phyloP scores from a whole-genome alignment of 2,797 vertebrate species.

The Pseudochaenichthys georgianus region DNA sequence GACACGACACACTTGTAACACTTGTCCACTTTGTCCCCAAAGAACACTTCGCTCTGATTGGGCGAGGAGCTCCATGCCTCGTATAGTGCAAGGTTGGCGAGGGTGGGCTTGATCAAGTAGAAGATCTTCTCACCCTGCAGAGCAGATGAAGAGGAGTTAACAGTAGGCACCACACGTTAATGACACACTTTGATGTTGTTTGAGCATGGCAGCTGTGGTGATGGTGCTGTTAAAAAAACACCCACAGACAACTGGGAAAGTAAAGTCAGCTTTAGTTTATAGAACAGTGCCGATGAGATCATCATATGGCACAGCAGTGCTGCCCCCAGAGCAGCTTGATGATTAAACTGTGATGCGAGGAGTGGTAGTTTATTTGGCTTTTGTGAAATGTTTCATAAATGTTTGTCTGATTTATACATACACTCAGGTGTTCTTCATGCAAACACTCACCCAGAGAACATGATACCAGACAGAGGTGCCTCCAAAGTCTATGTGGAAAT shows the following conservation, averaged over 20 bases:
- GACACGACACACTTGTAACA: constrained; percentile 97
- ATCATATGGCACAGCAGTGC: not conserved
- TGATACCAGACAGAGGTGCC: constrained; percentile 99
- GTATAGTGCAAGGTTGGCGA: constrained; percentile 95
- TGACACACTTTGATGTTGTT: constrained; percentile 8
- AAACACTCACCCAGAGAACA: constrained; percentile 95
- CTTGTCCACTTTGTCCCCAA: constrained; percentile 96
- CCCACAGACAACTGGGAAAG: constrained; percentile 5
- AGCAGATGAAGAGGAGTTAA: constrained; percentile 24
- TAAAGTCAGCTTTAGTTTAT: constrained; percentile 20
- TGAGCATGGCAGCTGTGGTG: not conserved
- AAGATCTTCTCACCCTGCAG: constrained; percentile 97
- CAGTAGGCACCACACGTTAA: not conserved
- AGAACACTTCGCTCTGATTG: constrained; percentile 98
- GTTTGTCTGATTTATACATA: not conserved
- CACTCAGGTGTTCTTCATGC: not conserved
- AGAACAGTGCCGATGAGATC: constrained; percentile 3
- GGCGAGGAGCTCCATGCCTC: constrained; percentile 98
- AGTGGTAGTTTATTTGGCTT: not conserved
- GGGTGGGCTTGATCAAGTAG: constrained; percentile 97
- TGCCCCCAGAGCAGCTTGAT: constrained; percentile 10
- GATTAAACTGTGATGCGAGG: constrained; percentile 27
- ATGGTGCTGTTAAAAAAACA: not conserved
- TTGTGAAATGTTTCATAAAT: not conserved
- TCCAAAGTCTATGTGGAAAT: constrained; percentile 99